Base-by-base conservation (phyloP, 23 tunicate species). In the Aplidium turbinatum region DNA sequence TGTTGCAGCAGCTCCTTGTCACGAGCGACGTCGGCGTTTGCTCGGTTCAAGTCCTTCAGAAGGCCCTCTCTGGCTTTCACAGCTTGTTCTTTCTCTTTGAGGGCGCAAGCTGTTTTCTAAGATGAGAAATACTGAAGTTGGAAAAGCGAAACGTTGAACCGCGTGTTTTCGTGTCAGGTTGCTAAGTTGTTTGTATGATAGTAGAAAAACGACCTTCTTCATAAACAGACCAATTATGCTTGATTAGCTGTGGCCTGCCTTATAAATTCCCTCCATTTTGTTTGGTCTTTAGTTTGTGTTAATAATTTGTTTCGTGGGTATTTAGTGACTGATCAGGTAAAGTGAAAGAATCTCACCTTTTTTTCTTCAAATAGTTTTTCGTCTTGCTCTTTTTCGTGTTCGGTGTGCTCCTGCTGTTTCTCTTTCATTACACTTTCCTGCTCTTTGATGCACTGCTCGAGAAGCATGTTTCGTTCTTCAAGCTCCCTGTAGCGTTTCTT, bases 1-100 rank as follows among this genome's bases (percentile, higher is more conserved):
- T 87, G 86, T 46, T 87, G 77, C 25, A 87, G 74, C 39, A 79
- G 57, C 51, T 74, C 94, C 38, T 87, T 87, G 2, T 79, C 94
- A 2, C 84, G 80, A 4, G 58, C 73, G 0, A 80, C 58, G 19
- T 68, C 82, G 29, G 68, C 20, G 4, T 60, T 42, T 32, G 76
- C 77, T 67, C 82, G 74, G 42, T 84, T 62, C 27, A 79, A 57
- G 31, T 87, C 94, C 31, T 80, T 80, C 45, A 70, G 66, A 1
- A 74, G 1, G 36, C 60, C 32, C 57, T 87, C 85, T 28, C 56
- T 63, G n/a, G 86, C 46, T 56, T 68, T 74, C 18, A 87, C 69
- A 16, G 85, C 85, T 45, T 80, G 75, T 20, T 79, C 82, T 38
- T 70, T 42, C 18, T 87, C 94, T 55, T 87, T 87, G 31, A 58